Base-by-base conservation (phyloP, 2,797 vertebrate species). In the Bradypodion pumilum region DNA sequence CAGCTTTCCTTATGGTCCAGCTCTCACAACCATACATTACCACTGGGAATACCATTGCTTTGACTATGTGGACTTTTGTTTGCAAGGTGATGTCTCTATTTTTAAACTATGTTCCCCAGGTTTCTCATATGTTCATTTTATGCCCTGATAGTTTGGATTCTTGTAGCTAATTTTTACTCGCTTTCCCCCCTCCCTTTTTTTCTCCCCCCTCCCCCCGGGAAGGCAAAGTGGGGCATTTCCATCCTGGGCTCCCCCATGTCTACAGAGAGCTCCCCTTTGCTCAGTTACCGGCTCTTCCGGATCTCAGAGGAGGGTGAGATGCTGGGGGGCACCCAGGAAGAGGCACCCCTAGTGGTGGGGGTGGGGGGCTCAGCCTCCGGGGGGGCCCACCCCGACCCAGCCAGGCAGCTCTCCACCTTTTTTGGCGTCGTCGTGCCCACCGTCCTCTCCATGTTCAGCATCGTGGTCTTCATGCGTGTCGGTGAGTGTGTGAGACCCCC, bases 381-480 rank as follows among this genome's bases (percentile, higher is more conserved):
- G 86, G 44, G 49, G 73, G 29, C 70, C 70, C 82, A 88, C 77
- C 87, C 4, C 0, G 92, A 86, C 82, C 92, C 93, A 29, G 92
- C 94, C 27, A 94, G 95, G 3, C 95, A 95, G 77, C 97, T 98
- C 5, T 97, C 97, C 92, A 98, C 98, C 1, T 98, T 98, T 90
- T 97, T 98, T 0, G 98, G 98, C 1, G 98, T 98, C 81, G 97
- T 98, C 90, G 97, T 98, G 75, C 98, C 98, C 13, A 98, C 97
- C 0, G 93, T 98, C 84, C 96, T 98, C 59, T 98, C 98, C 87
- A 98, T 98, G 98, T 98, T 98, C 94, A 98, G 97, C 92, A 98
- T 98, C 8, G 96, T 98, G 32, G 94, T 98, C 81, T 98, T 98
- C 88, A 95, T 98, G 90, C 95, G 98, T 79, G 97, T 97, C 29